phyloP scores from a whole-genome alignment of 2,797 vertebrate genomes.

The Dendrocincla fuliginosa region DNA sequence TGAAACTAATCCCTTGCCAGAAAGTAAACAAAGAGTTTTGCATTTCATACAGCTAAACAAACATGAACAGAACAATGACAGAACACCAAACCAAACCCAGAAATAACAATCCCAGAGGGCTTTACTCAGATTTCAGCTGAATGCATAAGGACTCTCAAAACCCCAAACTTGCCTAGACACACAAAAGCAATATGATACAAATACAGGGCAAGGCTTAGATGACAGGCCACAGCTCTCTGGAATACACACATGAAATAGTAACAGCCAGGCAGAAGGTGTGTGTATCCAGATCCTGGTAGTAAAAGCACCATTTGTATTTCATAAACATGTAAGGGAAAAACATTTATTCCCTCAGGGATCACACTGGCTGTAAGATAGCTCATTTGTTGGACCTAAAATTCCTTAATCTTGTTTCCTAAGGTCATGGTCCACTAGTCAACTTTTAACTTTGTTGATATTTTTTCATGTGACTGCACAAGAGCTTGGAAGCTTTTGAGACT shows the following conservation, averaged over 20 bases:
- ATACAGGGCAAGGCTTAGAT: not conserved
- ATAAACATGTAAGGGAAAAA: not conserved
- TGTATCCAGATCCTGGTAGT: not conserved
- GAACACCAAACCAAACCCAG: not conserved
- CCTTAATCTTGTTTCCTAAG: not conserved
- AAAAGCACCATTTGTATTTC: not conserved
- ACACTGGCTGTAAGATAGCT: not conserved
- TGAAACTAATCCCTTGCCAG: slow-evolving; percentile 6
- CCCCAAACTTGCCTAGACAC: not conserved
- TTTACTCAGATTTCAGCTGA: not conserved
- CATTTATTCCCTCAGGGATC: not conserved
- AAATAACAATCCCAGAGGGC: not conserved
- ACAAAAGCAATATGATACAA: not conserved
- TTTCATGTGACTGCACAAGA: not conserved
- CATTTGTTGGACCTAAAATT: not conserved
- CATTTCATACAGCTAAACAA: not conserved
- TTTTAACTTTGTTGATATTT: not conserved
- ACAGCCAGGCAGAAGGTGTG: not conserved
- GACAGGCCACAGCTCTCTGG: not conserved
- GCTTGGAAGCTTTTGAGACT: not conserved
- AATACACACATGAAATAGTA: not conserved
- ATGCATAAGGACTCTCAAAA: not conserved
- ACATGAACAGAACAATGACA: not conserved
- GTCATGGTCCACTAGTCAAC: not conserved
- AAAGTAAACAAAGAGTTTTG: not conserved